Evolutionary conservation across 2,888 invertebrate genomes (phyloP).

Genomic region (Leptinotarsa haldemani): DNA sequence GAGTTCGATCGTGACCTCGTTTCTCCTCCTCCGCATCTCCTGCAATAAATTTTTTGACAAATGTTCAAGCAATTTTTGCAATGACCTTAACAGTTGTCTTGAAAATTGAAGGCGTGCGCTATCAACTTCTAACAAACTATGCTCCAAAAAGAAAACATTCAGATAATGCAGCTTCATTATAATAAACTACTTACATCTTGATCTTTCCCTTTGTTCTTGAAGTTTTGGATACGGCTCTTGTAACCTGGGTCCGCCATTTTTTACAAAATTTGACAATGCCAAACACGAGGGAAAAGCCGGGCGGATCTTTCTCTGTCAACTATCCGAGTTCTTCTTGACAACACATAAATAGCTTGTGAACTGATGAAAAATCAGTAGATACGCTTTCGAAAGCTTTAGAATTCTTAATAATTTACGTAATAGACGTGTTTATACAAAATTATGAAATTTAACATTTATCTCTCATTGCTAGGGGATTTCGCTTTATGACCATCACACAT

Average conservation of each 20-base stretch:
- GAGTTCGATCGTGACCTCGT: conserved; percentile 95
- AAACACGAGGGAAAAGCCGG: conserved; percentile 57
- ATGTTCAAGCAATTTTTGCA: conserved; percentile 12
- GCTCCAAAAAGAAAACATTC: neutral
- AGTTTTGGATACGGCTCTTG: conserved; percentile 91
- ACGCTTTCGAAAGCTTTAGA: neutral
- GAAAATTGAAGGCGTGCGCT: neutral
- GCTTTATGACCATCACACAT: neutral
- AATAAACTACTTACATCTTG: conserved; percentile 86
- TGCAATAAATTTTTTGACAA: conserved; percentile 63
- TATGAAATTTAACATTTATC: no score
- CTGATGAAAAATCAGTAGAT: neutral
- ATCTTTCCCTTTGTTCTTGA: conserved; percentile 99
- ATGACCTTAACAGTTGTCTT: conserved; percentile 5
- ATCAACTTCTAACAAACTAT: neutral
- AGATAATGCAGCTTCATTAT: neutral
- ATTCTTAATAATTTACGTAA: conserved; percentile 2
- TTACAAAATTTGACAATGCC: conserved; percentile 54
- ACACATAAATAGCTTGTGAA: conserved; percentile 3
- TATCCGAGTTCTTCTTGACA: conserved; percentile 5
- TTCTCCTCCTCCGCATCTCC: conserved; percentile 97
- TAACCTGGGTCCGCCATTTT: conserved; percentile 75
- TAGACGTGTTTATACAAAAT: neutral
- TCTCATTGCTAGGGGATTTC: neutral
- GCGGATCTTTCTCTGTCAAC: neutral